phyloP scores from a whole-genome alignment of 2,113 vertebrate genomes.

The Pelvicachromis taeniatus region DNA sequence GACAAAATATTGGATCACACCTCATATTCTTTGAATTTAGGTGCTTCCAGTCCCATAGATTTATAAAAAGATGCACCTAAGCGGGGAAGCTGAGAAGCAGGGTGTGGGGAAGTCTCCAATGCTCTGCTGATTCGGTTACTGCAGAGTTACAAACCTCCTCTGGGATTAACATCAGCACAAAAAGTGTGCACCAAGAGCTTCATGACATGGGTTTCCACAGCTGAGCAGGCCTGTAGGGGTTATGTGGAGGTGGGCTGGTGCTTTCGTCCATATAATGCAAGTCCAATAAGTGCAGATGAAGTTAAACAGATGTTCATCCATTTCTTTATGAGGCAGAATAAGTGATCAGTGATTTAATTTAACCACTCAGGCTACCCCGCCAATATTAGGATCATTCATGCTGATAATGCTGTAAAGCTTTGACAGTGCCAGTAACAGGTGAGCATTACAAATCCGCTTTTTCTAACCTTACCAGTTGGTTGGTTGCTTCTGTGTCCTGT shows the following conservation, averaged over 20 bases:
- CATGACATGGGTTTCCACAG: background rate
- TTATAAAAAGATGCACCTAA: background rate
- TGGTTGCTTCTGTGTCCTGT: background rate
- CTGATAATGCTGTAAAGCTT: background rate
- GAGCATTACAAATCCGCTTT: background rate
- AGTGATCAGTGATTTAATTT: background rate
- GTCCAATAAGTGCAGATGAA: background rate
- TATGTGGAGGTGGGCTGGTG: background rate
- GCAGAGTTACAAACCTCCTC: background rate
- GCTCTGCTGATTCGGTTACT: background rate
- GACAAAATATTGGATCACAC: background rate
- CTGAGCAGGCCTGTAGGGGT: background rate
- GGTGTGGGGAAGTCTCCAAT: rapidly evolving
- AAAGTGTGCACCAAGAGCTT: background rate
- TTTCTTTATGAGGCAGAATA: background rate
- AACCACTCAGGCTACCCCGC: background rate
- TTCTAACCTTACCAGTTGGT: background rate
- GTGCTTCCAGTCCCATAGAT: background rate
- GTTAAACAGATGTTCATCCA: background rate
- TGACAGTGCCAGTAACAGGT: background rate
- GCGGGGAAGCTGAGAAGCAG: background rate
- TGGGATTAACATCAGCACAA: background rate
- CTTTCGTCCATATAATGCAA: background rate
- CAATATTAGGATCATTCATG: background rate
- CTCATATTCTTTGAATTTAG: background rate